phyloP scores from a whole-genome alignment of 1,140 invertebrate species.

The Leucophenga varia region DNA sequence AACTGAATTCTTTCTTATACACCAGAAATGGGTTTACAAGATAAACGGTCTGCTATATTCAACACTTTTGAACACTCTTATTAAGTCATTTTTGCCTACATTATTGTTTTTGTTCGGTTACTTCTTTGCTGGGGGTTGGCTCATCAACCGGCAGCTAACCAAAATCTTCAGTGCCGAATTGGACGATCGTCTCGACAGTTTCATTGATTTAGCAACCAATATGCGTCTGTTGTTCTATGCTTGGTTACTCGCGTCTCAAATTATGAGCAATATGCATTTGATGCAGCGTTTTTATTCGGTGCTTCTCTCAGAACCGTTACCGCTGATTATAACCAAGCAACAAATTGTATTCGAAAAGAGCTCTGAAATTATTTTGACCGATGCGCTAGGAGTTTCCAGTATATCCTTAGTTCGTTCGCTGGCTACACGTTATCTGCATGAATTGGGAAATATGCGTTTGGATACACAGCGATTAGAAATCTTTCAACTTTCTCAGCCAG shows the following conservation, averaged over 20 bases:
- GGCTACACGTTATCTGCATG: slow-evolving; percentile 68
- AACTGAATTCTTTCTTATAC: slow-evolving; percentile 67
- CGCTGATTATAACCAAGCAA: slow-evolving; percentile 61
- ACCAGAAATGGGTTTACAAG: slow-evolving; percentile 66
- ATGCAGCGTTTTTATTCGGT: slow-evolving; percentile 71
- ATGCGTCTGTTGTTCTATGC: slow-evolving; percentile 62
- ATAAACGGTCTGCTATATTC: slow-evolving; percentile 62
- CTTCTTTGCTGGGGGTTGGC: slow-evolving; percentile 25
- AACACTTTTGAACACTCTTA: slow-evolving; percentile 62
- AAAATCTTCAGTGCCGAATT: slow-evolving; percentile 23
- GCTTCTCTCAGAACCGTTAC: slow-evolving; percentile 67
- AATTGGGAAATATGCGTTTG: slow-evolving; percentile 62
- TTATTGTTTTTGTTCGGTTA: slow-evolving; percentile 58
- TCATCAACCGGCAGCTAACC: slow-evolving; percentile 23
- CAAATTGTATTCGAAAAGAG: slow-evolving; percentile 11
- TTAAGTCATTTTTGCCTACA: slow-evolving; percentile 63
- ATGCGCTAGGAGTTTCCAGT: slow-evolving; percentile 61
- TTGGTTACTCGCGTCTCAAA: slow-evolving; percentile 69
- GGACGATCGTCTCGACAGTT: slow-evolving; percentile 32
- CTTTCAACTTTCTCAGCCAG: slow-evolving; percentile 72
- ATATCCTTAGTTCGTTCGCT: slow-evolving; percentile 69
- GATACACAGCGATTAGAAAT: slow-evolving; percentile 61
- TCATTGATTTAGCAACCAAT: slow-evolving; percentile 29
- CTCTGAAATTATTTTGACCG: slow-evolving; percentile 56
- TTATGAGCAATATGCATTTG: slow-evolving; percentile 67